Percentiles rank a stretch among this genome's conserved stretches.
phyloP scores from a whole-genome alignment of 1,140 invertebrate species.

The Hormaphis cornu region DNA sequence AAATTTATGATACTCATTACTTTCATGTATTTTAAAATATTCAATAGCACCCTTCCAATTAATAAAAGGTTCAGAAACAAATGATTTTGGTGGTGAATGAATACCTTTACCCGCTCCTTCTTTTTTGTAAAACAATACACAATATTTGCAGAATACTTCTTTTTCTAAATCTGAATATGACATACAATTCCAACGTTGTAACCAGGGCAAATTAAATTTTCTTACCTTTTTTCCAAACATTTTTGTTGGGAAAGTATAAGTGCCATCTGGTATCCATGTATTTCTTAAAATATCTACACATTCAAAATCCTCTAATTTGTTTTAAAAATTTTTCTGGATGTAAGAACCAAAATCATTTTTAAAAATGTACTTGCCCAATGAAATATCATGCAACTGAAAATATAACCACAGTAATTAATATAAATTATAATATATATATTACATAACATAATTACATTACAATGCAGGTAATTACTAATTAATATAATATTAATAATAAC shows the following conservation, averaged over 20 bases:
- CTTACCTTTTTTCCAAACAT: neutral
- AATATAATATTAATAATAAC: no score
- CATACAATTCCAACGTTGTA: neutral
- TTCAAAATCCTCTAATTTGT: neutral
- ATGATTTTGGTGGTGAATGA: neutral
- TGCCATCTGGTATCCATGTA: neutral
- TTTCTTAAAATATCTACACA: neutral
- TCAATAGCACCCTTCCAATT: neutral
- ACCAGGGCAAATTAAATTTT: neutral
- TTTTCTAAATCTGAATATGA: neutral
- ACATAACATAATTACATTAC: no score
- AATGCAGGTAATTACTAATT: no score
- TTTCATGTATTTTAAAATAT: constrained; percentile 5
- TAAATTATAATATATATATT: no score
- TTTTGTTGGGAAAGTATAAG: neutral
- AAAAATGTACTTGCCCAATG: no score
- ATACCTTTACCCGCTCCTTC: neutral
- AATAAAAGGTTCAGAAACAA: neutral
- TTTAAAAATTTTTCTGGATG: neutral
- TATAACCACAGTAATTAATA: no score
- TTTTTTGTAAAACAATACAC: neutral
- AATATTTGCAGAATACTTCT: neutral
- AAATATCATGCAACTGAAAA: no score
- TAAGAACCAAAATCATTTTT: neutral
- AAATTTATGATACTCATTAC: constrained; percentile 5